Base-by-base conservation (phyloP, 2,113 vertebrate genomes). In the Edolisoma coerulescens region DNA sequence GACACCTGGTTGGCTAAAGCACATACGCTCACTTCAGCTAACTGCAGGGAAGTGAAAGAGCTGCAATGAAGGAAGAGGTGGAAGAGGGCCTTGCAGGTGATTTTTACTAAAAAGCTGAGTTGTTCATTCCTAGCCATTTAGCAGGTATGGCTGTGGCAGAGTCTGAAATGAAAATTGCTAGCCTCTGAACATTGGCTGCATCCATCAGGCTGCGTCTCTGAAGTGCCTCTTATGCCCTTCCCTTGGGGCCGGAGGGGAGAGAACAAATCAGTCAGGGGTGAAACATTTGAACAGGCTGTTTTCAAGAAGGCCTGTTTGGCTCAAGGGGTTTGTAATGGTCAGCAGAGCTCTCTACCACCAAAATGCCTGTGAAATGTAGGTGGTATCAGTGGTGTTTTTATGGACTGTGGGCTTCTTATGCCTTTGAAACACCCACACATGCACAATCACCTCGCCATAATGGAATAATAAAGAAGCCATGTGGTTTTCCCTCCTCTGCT, bases 91-190 rank as follows among this genome's bases (percentile, higher is more conserved):
- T 89, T 77, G 57, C 64, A 84, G 56, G 33, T 52, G 39, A 37
- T 88, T 88, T 80, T 54, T 86, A 50, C 79, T 94, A 60, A 85
- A 88, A 90, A 86, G 27, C 44, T 16, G 59, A 77, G 59, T 68
- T 77, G 54, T 80, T 95, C 14, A 27, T 83, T 87, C 37, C 63
- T 77, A 75, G 64, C 52, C 27, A 41, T 70, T 91, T 83, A 86
- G 83, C 3, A 10, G 35, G 7, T 85, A 56, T 69, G 44, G 50
- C 63, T 52, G 33, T 35, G 78, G 78, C 59, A 54, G 74, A 75
- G 59, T 27, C 70, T 79, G 85, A 84, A 85, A 77, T 61, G 49
- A 89, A 67, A 93, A 82, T 70, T 70, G 78, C 78, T 85, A 42
- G 69, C 61, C 28, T 74, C 45, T 3, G 5, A 89, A 59, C 33